Base-by-base conservation (phyloP, 2,888 invertebrate genomes). In the Conops quadrifasciatus region DNA sequence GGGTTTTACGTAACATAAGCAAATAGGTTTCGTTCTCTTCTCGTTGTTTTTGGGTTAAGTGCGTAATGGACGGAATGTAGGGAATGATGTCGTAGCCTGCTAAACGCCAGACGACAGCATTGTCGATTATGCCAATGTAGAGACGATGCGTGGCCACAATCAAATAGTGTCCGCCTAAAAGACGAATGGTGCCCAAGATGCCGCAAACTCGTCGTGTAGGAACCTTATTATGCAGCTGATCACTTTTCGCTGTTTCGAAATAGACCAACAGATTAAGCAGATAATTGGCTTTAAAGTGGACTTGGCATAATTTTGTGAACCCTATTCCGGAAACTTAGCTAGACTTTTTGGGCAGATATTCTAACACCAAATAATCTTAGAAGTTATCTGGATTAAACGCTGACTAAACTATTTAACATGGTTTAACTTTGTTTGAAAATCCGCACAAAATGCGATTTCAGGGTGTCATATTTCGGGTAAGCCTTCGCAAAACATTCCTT, bases 61-160 rank as follows among this genome's bases (percentile, higher is more conserved):
- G 96, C 67, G 94, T 89, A 49, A 91, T 90, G 24, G 95, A 94
- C 78, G 94, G 90, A 70, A 93, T 90, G 87, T 94, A 98, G 0
- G 97, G 94, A 77, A 98, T 89, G 72, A 95, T 88, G 79, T 95
- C 94, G n/a, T 91, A 89, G 64, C 92, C 92, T 0, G 91, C 91
- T 77, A 96, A 85, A 81, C 91, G 90, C 88, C 92, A 96, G 78
- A 96, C 90, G 21, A 92, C 89, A 79, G 93, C 92, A 0, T 92
- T 92, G 78, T 92, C 93, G 69, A 96, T 88, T 76, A 92, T 91
- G 26, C 97, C 97, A 49, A 96, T 87, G 83, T 87, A 85, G 78
- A 92, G 89, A 73, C 94, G 91, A 80, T 93, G 92, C 26, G 96
- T 96, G 75, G 96, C 94, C 15, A 97, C 92, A 72, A 98, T 89